Conservation (phyloP, 2,797 vertebrate species). For the Lacerta agilis region DNA sequence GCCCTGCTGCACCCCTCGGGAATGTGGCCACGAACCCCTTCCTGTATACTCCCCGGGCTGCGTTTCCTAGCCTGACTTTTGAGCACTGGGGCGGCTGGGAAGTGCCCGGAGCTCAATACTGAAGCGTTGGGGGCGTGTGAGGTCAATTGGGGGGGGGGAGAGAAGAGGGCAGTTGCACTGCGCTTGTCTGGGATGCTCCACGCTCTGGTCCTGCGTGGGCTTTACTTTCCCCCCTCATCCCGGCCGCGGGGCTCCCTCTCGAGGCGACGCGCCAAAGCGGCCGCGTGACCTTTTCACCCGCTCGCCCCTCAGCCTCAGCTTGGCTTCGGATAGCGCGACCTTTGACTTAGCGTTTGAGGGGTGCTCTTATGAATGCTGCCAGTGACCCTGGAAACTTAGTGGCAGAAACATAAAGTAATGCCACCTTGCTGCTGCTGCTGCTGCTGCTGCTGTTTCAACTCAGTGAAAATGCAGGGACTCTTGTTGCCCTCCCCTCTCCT, state of each 20-base stretch:
- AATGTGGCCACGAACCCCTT: too few relatives aligned
- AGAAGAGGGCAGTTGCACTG: not conserved
- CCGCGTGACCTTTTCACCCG: not conserved
- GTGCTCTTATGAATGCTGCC: not conserved
- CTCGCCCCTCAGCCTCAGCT: not conserved
- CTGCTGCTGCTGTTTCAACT: not conserved
- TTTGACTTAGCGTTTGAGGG: not conserved
- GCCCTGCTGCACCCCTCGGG: not conserved
- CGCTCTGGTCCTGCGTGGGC: not conserved
- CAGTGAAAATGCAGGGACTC: not conserved
- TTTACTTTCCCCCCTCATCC: not conserved
- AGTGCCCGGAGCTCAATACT: not conserved
- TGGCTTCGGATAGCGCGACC: not conserved
- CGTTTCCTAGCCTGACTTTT: not conserved
- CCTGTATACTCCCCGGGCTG: not conserved
- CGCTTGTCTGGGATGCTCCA: not conserved
- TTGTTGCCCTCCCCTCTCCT: too few relatives aligned
- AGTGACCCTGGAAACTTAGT: not conserved
- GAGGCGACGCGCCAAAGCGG: not conserved
- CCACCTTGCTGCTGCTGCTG: not conserved
- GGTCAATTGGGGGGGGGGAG: not conserved
- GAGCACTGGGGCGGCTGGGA: not conserved
- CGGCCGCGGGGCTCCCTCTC: not conserved
- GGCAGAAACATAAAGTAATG: not conserved
- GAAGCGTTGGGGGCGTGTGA: not conserved